These are phyloP conservation scores for Actinemys pallida DNA, from an alignment of 2,113 vertebrate species.

Conservation along the genomic window DNA sequence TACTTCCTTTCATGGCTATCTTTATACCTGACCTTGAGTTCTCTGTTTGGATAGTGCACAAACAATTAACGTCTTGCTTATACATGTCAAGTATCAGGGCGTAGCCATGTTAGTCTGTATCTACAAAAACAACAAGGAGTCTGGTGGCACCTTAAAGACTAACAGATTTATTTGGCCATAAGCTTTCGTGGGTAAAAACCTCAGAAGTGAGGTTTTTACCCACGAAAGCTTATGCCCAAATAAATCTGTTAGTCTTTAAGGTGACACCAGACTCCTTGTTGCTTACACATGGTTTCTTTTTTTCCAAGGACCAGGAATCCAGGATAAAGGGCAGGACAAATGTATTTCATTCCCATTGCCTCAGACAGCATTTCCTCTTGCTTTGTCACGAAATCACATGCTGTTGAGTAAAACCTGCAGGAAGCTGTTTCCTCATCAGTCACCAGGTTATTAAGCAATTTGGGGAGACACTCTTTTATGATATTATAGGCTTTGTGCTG, in stretches of 20 bases:
- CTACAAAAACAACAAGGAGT: too few species aligned
- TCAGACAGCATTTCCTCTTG: accelerated
- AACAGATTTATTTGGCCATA: too few species aligned
- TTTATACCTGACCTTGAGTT: not conserved
- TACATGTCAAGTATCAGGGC: too few species aligned
- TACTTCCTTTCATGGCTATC: accelerated
- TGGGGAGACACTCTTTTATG: not conserved
- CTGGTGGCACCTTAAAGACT: too few species aligned
- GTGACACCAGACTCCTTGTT: too few species aligned
- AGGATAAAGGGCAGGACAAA: not conserved
- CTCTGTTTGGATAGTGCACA: accelerated
- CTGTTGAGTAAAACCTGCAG: accelerated
- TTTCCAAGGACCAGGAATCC: not conserved
- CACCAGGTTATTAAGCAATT: not conserved
- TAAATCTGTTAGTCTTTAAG: too few species aligned
- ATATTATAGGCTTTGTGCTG: accelerated
- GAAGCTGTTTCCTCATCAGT: accelerated
- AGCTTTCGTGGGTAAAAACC: too few species aligned
- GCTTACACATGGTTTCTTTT: not conserved
- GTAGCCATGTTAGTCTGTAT: too few species aligned
- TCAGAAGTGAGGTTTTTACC: too few species aligned
- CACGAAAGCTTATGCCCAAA: too few species aligned
- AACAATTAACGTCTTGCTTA: not conserved
- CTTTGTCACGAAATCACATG: accelerated
- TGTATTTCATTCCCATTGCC: not conserved